Conservation (phyloP, 2,888 invertebrate genomes). For the Caenorhabditis wallacei region DNA sequence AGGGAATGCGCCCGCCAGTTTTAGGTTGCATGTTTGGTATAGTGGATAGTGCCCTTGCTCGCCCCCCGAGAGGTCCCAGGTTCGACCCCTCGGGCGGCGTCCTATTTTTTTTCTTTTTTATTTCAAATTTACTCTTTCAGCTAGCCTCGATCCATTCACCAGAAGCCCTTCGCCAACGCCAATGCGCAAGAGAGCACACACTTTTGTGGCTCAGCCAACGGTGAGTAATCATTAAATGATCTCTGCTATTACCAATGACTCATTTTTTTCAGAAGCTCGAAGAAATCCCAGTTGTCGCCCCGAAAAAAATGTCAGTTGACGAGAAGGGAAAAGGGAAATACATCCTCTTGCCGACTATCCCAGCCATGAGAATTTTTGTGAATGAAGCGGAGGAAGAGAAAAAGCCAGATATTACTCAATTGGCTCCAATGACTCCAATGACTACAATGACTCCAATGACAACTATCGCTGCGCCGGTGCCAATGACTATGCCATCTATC, state of each 20-base stretch:
- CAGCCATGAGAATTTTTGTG: slow-evolving; percentile 71
- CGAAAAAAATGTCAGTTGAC: slow-evolving; percentile 64
- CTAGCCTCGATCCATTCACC: slow-evolving; percentile 26
- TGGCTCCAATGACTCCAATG: background rate
- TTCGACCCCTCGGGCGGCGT: too few relatives aligned
- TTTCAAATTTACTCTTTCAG: too few relatives aligned
- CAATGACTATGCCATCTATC: slow-evolving; percentile 11
- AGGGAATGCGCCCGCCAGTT: too few relatives aligned
- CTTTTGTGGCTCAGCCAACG: slow-evolving; percentile 63
- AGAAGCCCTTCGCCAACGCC: slow-evolving; percentile 54
- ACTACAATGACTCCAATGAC: background rate
- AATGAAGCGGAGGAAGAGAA: slow-evolving; percentile 62
- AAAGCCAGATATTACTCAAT: background rate
- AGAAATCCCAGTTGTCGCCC: slow-evolving; percentile 60
- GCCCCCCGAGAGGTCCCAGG: too few relatives aligned
- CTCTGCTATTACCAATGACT: slow-evolving; percentile 4
- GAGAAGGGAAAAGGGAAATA: slow-evolving; percentile 69
- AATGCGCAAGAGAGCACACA: slow-evolving; percentile 68
- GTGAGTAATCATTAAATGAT: slow-evolving; percentile 40
- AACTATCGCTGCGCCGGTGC: background rate
- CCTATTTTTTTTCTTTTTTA: background rate
- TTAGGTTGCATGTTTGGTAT: too few relatives aligned
- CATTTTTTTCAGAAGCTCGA: slow-evolving; percentile 48
- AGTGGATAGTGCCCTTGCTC: too few relatives aligned
- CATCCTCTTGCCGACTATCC: slow-evolving; percentile 71